Evolutionary conservation across 1,140 invertebrate genomes (phyloP), one percentile per base, ranked within the genome.

Genomic region (Drosophila lacertosa): DNA sequence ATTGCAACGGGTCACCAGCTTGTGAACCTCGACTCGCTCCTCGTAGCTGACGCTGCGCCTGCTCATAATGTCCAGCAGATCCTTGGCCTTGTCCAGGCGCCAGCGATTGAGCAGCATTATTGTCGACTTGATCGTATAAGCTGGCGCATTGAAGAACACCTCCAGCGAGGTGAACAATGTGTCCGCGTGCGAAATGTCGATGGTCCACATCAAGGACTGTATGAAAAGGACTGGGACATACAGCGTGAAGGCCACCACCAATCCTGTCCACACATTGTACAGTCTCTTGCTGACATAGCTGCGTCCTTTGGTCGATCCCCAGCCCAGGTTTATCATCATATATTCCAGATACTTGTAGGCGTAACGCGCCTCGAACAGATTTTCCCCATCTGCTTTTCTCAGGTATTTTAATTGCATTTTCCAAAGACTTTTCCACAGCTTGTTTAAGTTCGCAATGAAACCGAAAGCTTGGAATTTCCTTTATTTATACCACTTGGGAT

Each of bases 101-200:
- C 50, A 42, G 0, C 57, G 10, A 20, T 68, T 32, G 4, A 50
- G 0, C 1, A 42, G 5, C 7, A 66, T 35, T 10, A 68, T 50
- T 0, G 70, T 1, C 0, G 77, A 26, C 20, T 69, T 69, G 1
- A 69, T 16, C 0, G 48, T 33, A 4, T 50, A 48, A 2, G 58
- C 16, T 1, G 73, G 26, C 0, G 71, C 1, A 40, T 82, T 83
- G 7, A 78, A 60, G 11, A 66, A 66, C 0, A 74, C 39, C 10
- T 74, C 71, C 11, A 83, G n/a, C 1, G 64, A 51, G 2, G 59
- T 50, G 3, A 82, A 5, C 0, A 77, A 7, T 4, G 82, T 66
- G 1, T 45, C 64, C 0, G 57, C 22, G 18, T 62, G 16, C 10
- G 48, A 51, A 11, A 51, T 20, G 5, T 51, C 48, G 4, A 37